phyloP scores from a whole-genome alignment of 2,113 vertebrate genomes.

The Xiphophorus hellerii region DNA sequence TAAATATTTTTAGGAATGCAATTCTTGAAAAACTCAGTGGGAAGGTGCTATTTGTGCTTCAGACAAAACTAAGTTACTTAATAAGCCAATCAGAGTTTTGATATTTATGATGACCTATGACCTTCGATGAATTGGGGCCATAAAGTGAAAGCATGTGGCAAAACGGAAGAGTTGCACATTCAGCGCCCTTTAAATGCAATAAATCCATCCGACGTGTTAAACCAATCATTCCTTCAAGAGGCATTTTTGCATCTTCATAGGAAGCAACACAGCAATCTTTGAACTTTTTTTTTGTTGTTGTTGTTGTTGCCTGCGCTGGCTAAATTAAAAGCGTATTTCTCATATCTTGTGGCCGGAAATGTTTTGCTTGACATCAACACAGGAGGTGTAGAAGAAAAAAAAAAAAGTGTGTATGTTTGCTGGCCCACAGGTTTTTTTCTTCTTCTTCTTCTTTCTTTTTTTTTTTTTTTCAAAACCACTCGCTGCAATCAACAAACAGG shows the following conservation, averaged over 20 bases:
- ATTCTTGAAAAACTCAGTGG: no score
- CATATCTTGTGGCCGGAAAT: neutral
- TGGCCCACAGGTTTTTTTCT: neutral
- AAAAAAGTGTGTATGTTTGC: slow-evolving; percentile 26
- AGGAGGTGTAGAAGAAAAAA: neutral
- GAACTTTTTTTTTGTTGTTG: neutral
- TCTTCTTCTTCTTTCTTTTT: neutral
- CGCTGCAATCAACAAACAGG: slow-evolving; percentile 66
- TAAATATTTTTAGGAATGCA: no score
- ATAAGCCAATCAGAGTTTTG: no score
- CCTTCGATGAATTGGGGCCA: no score
- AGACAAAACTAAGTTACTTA: no score
- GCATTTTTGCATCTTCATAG: neutral
- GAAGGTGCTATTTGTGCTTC: no score
- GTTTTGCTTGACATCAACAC: neutral
- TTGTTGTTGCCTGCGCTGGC: neutral
- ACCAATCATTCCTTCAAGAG: no score
- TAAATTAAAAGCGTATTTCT: neutral
- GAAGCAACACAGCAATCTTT: neutral
- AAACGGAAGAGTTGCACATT: neutral
- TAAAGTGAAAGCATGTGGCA: neutral
- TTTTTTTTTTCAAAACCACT: slow-evolving; percentile 18
- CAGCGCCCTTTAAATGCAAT: no score
- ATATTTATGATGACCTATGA: no score
- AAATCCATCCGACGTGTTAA: no score